Conservation (phyloP, 2,113 vertebrate species). For the Serinus canaria region DNA sequence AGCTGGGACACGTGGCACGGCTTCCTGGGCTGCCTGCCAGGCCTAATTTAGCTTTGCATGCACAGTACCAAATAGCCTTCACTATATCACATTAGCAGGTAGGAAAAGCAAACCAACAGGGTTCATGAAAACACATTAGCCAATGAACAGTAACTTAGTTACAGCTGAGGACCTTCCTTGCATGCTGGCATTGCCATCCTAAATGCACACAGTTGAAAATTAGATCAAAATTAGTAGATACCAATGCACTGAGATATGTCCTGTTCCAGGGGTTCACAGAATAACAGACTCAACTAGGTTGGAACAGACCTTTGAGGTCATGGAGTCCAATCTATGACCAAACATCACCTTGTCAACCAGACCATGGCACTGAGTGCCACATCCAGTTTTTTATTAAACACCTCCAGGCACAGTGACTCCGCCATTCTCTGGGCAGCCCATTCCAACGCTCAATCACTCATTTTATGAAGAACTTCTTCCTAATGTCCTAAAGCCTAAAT, state of each 20-base stretch:
- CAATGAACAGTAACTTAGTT: background rate
- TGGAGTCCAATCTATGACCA: background rate
- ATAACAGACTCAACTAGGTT: background rate
- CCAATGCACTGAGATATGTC: background rate
- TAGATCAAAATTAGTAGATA: background rate
- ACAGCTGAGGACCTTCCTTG: background rate
- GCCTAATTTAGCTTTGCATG: background rate
- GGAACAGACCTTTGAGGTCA: background rate
- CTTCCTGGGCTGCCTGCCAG: slow-evolving; percentile 40
- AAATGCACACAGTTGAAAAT: background rate
- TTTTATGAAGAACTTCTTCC: background rate
- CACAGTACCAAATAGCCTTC: background rate
- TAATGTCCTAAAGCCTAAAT: background rate
- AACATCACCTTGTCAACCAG: background rate
- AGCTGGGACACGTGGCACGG: slow-evolving; percentile 10
- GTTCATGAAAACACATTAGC: background rate
- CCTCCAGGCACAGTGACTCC: background rate
- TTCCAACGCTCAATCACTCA: background rate
- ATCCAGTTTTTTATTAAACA: background rate
- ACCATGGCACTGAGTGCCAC: background rate
- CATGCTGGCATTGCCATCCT: background rate
- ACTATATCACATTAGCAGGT: slow-evolving; percentile 39
- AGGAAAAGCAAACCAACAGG: background rate
- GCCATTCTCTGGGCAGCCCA: background rate
- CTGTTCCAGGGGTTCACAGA: background rate